Evolutionary conservation across 2,113 vertebrate species (phyloP), one percentile per base, ranked within the genome.

Genomic region (Tachysurus vachellii): DNA sequence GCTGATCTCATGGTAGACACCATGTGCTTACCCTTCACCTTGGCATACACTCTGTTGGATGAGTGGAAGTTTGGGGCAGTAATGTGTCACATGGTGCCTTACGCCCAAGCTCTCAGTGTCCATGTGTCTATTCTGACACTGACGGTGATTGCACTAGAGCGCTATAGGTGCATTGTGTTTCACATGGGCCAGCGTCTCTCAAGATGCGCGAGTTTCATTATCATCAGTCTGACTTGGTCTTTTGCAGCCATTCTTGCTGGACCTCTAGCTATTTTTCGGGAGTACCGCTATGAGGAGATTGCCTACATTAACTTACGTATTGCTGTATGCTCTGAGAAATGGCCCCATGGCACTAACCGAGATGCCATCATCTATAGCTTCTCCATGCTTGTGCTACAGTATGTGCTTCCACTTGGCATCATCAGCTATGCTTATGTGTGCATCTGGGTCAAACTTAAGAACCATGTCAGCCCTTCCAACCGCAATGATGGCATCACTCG

Each of bases 361-460:
- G 97, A 97, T 5, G 96, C 96, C n/a, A 94, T 97, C 83, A 97
- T 98, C 87, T 98, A 98, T 92, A 98, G 96, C 87, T 91, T 98
- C 61, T 96, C 96, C n/a, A 97, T 98, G 97, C 95, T 98, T 31
- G 94, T 98, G 82, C 92, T 98, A 59, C 97, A 98, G 92, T 98
- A 97, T 26, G 95, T 96, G 4, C 82, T 97, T 14, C 97, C 97
- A 14, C 92, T 98, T 64, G 95, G 95, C 42, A 91, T 98, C 89
- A 97, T 98, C 91, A 97, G 96, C 88, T 98, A 97, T 0, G 96
- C 97, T 77, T 98, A 98, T 80, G 95, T 96, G 80, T 96, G 97
- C 91, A 98, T 98, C 90, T 98, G 97, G 97, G 93, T 97, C 89
- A 98, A 98, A 90, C 95, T 98, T 85, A 98, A 94, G 93, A 97